Evolutionary conservation across 2,888 invertebrate species (phyloP).

Genomic region (Brenthis daphne): DNA sequence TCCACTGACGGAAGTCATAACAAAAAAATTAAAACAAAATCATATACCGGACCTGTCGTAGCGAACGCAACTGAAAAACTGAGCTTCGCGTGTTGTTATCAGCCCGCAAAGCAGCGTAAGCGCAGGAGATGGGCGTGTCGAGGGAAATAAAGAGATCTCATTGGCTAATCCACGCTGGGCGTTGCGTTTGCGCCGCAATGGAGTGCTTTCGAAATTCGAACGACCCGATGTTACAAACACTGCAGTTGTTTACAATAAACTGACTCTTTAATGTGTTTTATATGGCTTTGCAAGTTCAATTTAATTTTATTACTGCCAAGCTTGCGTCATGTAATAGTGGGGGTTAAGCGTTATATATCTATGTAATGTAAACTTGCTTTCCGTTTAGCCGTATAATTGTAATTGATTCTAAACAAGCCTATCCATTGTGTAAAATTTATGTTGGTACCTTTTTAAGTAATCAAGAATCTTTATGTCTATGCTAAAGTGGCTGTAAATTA

Average conservation of each 20-base stretch:
- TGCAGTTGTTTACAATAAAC: constrained; percentile 79
- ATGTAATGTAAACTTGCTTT: constrained; percentile 14
- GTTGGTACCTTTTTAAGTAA: constrained; percentile 2
- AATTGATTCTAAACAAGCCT: constrained; percentile 19
- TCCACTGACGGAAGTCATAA: constrained; percentile 67
- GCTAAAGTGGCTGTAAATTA: constrained; percentile 6
- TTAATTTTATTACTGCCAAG: constrained; percentile 66
- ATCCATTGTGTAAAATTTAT: constrained; percentile 1
- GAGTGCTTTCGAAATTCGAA: constrained; percentile 58
- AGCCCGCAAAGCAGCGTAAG: constrained; percentile 50
- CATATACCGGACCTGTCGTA: constrained; percentile 44
- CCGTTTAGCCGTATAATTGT: constrained; percentile 21
- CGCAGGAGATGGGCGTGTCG: constrained; percentile 70
- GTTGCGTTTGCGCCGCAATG: constrained; percentile 55
- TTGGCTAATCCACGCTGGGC: constrained; percentile 63
- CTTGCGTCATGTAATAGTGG: constrained; percentile 63
- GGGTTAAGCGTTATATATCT: constrained; percentile 40
- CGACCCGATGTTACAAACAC: constrained; percentile 71
- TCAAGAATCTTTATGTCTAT: constrained; percentile 15
- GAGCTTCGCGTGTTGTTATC: constrained; percentile 52
- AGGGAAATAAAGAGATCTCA: constrained; percentile 49
- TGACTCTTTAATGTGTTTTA: constrained; percentile 76
- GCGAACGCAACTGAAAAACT: constrained; percentile 68
- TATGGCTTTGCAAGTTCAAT: constrained; percentile 72
- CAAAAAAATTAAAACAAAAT: constrained; percentile 28